Evolutionary conservation across 1,140 invertebrate species (phyloP).

Genomic region (Solen grandis): DNA sequence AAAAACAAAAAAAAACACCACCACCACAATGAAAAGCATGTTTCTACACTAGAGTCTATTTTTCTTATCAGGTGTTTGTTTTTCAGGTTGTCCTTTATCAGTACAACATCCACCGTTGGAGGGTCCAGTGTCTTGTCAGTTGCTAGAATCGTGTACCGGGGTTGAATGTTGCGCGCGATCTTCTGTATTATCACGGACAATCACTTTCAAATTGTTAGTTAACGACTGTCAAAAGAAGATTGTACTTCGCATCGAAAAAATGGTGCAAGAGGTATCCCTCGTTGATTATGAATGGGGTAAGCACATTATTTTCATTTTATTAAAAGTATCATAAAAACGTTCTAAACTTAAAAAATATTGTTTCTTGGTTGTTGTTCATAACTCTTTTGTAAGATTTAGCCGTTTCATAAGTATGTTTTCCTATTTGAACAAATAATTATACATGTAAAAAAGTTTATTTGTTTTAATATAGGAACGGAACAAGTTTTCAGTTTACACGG

Average conservation of each 20-base stretch:
- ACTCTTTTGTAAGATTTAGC: neutral
- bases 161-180: conserved; percentile 25
- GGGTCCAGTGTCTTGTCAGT: neutral
- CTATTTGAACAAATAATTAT: neutral
- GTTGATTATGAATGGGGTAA: conserved; percentile 42
- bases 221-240: conserved; percentile 6
- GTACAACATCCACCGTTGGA: conserved; percentile 4
- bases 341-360: neutral
- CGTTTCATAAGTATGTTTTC: neutral
- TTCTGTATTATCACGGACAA: neutral
- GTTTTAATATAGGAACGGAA: neutral
- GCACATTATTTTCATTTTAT: neutral
- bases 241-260: conserved; percentile 18
- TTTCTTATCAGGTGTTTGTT: neutral
- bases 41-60: too few relatives aligned
- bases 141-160: conserved; percentile 1
- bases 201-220: conserved; percentile 4
- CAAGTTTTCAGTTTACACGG: conserved; percentile 12
- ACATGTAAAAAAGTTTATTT: neutral
- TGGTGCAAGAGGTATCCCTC: conserved; percentile 15
- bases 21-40: too few relatives aligned
- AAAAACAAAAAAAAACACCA: too few relatives aligned
- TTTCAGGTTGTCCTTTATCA: conserved; percentile 32
- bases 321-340: neutral
- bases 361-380: neutral